These are phyloP conservation scores for Clarias batrachus DNA, from an alignment of 2,113 vertebrate genomes.

Conservation along the genomic window DNA sequence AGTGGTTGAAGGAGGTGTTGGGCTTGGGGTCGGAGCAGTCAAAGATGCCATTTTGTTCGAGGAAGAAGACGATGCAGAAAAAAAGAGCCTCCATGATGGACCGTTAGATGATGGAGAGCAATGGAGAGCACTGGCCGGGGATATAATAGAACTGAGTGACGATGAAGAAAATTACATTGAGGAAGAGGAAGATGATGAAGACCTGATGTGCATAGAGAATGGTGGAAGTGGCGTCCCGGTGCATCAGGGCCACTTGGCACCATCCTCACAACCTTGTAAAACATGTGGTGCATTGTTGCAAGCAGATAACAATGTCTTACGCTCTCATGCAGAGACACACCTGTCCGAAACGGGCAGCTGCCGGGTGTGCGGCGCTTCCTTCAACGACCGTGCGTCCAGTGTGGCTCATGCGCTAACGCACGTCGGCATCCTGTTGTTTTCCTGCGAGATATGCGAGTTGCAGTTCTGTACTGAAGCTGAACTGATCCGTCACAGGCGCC, in stretches of 20 bases:
- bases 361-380: conserved; percentile 85
- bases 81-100: conserved; percentile 67
- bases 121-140: conserved; percentile 79
- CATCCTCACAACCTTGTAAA: conserved; percentile 80
- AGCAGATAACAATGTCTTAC: conserved; percentile 81
- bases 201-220: conserved; percentile 83
- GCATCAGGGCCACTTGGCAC: conserved; percentile 63
- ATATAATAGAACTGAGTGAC: conserved; percentile 92
- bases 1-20: conserved; percentile 39
- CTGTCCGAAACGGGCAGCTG: conserved; percentile 74
- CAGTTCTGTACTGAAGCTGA: conserved; percentile 90
- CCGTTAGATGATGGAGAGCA: conserved; percentile 73
- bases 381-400: conserved; percentile 78
- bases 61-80: conserved; percentile 61
- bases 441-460: conserved; percentile 89
- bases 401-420: conserved; percentile 85
- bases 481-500: conserved; percentile 85
- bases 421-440: conserved; percentile 89
- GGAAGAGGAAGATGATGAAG: conserved; percentile 86
- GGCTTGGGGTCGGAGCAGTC: conserved; percentile 24
- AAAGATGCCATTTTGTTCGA: conserved; percentile 67
- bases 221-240: conserved; percentile 49
- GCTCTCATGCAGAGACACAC: conserved; percentile 83
- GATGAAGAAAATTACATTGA: conserved; percentile 82
- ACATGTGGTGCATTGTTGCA: conserved; percentile 82